Conservation (phyloP, 2,888 invertebrate species). For the Elysia crispata region DNA sequence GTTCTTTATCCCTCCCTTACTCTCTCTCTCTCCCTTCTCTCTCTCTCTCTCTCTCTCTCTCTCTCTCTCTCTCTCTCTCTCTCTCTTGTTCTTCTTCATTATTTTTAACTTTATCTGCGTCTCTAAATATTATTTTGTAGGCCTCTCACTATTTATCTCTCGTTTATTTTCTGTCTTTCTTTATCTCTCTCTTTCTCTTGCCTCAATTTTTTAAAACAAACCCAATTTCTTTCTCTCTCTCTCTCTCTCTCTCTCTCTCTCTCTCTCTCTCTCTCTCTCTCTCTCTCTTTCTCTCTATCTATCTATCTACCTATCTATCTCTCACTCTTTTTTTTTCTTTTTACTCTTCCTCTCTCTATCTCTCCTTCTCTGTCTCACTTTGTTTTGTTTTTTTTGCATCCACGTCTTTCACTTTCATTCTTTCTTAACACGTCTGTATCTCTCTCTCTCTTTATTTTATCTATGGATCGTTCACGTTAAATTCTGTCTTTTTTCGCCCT, state of each 20-base stretch:
- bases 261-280: not conserved
- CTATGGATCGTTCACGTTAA: no score
- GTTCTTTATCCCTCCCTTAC: not conserved
- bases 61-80: not conserved
- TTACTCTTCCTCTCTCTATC: not conserved
- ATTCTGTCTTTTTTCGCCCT: no score
- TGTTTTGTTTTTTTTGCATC: not conserved
- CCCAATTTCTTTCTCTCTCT: conserved; percentile 4
- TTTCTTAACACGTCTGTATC: not conserved
- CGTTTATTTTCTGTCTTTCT: no score
- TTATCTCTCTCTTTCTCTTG: not conserved
- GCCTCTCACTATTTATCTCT: not conserved
- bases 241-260: no score
- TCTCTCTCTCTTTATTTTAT: conserved; percentile 6
- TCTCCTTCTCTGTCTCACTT: not conserved
- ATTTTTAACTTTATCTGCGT: not conserved
- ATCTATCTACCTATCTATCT: conserved; percentile 5
- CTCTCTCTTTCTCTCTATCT: conserved; percentile 6
- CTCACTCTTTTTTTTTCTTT: conserved; percentile 23
- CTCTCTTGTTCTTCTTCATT: not conserved
- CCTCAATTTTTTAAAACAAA: not conserved
- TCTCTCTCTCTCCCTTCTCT: not conserved
- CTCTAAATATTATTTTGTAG: not conserved
- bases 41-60: not conserved
- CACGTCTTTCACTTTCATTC: not conserved